phyloP scores from a whole-genome alignment of 2,797 vertebrate species.

The Ctenosaura bakeri region DNA sequence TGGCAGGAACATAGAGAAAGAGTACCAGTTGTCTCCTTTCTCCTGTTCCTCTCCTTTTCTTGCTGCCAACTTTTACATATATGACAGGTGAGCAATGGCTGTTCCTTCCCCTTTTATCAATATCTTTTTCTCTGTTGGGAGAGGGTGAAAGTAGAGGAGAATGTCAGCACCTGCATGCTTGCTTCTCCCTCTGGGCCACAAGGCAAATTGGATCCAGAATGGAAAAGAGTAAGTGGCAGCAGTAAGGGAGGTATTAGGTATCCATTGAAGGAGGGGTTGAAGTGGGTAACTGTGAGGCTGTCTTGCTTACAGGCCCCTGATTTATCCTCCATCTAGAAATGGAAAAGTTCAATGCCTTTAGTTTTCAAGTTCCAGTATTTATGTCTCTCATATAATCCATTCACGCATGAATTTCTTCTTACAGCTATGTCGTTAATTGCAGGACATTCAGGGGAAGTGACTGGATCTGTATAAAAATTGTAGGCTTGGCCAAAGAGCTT shows the following conservation, averaged over 20 bases:
- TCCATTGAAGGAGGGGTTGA: too few species aligned
- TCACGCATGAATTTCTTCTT: conserved; percentile 8
- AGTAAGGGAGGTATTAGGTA: background rate
- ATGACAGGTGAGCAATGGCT: background rate
- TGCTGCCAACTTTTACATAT: background rate
- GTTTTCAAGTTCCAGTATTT: background rate
- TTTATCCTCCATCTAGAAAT: background rate
- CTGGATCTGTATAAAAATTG: background rate
- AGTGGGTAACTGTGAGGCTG: background rate
- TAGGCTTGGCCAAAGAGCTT: background rate
- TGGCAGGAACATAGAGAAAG: background rate
- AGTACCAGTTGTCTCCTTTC: background rate
- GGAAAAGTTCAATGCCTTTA: background rate
- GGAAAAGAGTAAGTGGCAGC: too few species aligned
- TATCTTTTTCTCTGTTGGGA: background rate
- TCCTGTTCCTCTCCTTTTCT: too few species aligned
- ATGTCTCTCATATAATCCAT: background rate
- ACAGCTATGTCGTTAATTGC: background rate
- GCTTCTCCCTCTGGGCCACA: background rate
- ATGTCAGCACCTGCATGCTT: background rate
- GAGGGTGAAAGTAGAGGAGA: too few species aligned
- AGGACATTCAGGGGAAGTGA: background rate
- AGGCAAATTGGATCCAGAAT: background rate
- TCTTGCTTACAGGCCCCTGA: background rate
- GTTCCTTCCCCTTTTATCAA: background rate